Conservation (phyloP, 2,113 vertebrate genomes). For the Pongo pygmaeus region DNA sequence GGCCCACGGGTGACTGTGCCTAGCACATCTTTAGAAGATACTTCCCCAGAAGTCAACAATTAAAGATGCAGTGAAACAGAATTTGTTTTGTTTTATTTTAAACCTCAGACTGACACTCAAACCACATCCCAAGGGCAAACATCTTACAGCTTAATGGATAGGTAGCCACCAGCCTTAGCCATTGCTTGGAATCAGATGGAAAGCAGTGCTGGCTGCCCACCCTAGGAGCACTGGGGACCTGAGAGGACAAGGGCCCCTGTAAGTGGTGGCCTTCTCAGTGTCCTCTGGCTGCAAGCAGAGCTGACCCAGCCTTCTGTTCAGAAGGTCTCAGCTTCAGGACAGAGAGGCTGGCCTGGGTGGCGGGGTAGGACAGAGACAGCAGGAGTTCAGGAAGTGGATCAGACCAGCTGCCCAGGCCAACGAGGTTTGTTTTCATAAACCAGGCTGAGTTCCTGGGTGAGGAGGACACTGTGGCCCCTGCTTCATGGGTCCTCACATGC, state of each 20-base stretch:
- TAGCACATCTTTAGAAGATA: neutral
- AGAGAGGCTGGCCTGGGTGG: neutral
- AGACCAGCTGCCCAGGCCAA: neutral
- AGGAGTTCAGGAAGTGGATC: neutral
- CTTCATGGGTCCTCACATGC: neutral
- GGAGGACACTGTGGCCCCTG: neutral
- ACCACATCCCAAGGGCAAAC: constrained; percentile 46
- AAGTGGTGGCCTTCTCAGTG: neutral
- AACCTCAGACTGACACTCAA: constrained; percentile 37
- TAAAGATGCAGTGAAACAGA: neutral
- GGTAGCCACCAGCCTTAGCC: neutral
- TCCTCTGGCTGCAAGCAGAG: neutral
- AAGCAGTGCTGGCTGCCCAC: neutral
- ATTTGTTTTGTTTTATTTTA: constrained; percentile 46
- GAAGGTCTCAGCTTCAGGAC: neutral
- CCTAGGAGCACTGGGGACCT: neutral
- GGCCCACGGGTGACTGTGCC: neutral
- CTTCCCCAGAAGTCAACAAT: constrained; percentile 21
- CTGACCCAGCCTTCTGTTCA: neutral
- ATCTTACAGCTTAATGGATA: constrained; percentile 28
- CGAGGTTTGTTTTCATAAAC: fast-evolving
- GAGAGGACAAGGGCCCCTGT: neutral
- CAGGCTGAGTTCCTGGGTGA: neutral
- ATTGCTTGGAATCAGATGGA: neutral
- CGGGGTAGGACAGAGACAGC: neutral